These are phyloP conservation scores for Spinus olivaceus DNA, from an alignment of 2,797 vertebrate species.

Conservation along the genomic window DNA sequence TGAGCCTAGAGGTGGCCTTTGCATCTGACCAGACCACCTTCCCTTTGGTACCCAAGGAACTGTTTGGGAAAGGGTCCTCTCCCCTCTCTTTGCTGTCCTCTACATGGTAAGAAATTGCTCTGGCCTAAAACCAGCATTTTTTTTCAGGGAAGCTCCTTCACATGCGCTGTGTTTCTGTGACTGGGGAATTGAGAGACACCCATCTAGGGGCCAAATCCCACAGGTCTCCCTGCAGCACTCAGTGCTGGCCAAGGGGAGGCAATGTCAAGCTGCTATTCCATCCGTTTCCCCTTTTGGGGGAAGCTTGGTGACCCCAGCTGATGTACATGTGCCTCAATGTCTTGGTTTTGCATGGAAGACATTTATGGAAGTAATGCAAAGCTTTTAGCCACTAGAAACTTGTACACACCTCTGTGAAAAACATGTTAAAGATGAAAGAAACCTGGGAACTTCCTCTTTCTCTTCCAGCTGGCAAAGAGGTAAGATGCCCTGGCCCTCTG, in stretches of 20 bases:
- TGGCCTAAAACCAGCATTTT: neutral
- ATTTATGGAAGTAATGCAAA: neutral
- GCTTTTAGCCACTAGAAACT: neutral
- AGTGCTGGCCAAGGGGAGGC: neutral
- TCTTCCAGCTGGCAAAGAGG: neutral
- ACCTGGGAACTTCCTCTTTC: neutral
- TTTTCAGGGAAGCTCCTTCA: neutral
- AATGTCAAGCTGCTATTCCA: neutral
- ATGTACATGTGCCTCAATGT: neutral
- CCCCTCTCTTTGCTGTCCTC: neutral
- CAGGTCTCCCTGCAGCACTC: neutral
- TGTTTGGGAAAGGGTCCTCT: neutral
- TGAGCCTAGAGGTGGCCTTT: neutral
- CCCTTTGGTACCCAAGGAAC: neutral
- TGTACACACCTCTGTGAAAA: neutral
- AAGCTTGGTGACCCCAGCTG: neutral
- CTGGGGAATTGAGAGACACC: neutral
- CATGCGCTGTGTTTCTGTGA: fast-evolving
- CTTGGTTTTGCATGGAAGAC: neutral
- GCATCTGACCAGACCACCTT: neutral
- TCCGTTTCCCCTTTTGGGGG: neutral
- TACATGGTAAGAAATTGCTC: neutral
- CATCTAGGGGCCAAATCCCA: neutral
- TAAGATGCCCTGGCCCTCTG: neutral
- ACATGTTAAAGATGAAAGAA: neutral